Percentiles rank a stretch among this genome's conserved stretches.
Conservation (phyloP, 2,888 invertebrate genomes). For the Rhorus exstirpatorius region DNA sequence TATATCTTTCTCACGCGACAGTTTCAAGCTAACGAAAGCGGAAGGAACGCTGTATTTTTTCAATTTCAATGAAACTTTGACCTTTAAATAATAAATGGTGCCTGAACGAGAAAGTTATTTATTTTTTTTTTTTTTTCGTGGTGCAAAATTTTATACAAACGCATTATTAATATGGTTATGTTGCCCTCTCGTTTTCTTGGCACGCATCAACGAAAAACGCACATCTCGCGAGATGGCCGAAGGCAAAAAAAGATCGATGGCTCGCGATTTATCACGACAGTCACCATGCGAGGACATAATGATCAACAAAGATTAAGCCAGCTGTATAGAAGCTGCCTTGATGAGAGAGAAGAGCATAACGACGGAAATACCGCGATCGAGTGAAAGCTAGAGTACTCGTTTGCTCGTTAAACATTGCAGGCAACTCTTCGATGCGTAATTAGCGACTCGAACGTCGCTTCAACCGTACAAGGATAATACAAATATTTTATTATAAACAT, state of each 20-base stretch:
- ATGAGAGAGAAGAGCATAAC: slow-evolving; percentile 28
- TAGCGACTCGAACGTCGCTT: slow-evolving; percentile 60
- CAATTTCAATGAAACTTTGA: not conserved
- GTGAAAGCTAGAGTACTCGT: slow-evolving; percentile 70
- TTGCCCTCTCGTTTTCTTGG: not conserved
- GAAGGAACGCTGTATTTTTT: no score
- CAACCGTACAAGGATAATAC: not conserved
- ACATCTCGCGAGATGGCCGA: not conserved
- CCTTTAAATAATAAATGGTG: not conserved
- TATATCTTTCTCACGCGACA: no score
- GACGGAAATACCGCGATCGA: slow-evolving; percentile 54
- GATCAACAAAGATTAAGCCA: no score
- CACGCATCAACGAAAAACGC: not conserved
- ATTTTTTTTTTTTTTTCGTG: not conserved
- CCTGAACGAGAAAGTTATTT: not conserved
- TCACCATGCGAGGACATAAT: no score
- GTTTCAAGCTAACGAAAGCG: no score
- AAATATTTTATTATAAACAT: slow-evolving; percentile 13
- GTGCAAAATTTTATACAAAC: not conserved
- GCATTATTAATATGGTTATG: not conserved
- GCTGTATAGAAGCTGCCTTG: not conserved
- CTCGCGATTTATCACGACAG: no score
- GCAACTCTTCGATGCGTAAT: slow-evolving; percentile 70
- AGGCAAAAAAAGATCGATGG: not conserved
- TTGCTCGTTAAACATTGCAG: slow-evolving; percentile 71